Base-by-base conservation (phyloP, 1,140 invertebrate genomes). In the Mercenaria mercenaria region DNA sequence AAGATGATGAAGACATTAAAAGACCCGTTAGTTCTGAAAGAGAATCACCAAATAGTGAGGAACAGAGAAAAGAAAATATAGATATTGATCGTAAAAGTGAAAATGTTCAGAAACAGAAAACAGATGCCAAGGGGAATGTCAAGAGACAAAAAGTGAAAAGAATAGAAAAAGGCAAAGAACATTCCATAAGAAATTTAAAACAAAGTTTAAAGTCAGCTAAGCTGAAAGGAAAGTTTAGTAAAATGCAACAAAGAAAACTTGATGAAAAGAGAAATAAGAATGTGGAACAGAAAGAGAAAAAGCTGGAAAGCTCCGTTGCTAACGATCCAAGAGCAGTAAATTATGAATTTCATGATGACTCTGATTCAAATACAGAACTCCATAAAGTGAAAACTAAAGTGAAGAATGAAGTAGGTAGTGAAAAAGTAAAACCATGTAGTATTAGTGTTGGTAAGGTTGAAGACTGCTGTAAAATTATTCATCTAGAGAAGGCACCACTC, bases 21-120 rank as follows among this genome's bases (percentile, higher is more conserved):
- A 43, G 41, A 32, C 80, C 80, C 0, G 41, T n/a, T 39, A 64
- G 56, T 64, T 82, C 80, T 26, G 80, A 82, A 32, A 64, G 80
- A 32, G 80, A 61, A 43, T 82, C 80, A 15, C 80, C 80, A 64
- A 82, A 67, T 47, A 82, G 56, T 82, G 67, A 43, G 29, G 83
- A 85, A 56, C 83, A 85, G 34, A 85, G 67, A 39, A 85, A 85
- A 74, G 83, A 85, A 56, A 85, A 85, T 39, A 85, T 85, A 2
- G 52, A 79, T 29, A 79, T 52, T 20, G 29, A 32, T 37, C 34
- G 34, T 1, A 79, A 79, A 23, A 26, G 11, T 50, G 76, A 79
- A 37, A 56, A 79, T 29, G n/a, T 34, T 34, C 32, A 37, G 18
- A 52, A 52, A 52, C 50, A 79, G 1, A 79, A 79, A 34, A 20